Evolutionary conservation across 1,140 invertebrate species (phyloP).

Genomic region (Lepidurus arcticus): DNA sequence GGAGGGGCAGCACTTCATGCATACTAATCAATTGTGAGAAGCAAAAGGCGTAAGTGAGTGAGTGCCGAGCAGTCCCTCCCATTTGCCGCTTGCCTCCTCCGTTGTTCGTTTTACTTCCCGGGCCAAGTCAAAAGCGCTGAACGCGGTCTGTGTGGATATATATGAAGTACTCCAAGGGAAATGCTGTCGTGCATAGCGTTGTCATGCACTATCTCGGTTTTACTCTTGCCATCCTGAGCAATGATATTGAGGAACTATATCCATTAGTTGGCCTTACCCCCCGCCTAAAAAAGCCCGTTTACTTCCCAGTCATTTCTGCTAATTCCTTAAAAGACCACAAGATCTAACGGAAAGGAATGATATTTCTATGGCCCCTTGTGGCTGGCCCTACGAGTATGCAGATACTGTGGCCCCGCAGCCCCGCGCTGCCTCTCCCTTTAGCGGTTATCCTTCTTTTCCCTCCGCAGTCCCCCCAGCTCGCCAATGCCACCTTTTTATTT

Average conservation of each 20-base stretch:
- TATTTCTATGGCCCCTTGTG: background rate
- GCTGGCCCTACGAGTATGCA: background rate
- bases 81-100: background rate
- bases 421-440: background rate
- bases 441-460: background rate
- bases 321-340: too few species aligned
- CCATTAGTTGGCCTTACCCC: too few species aligned
- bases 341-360: constrained; percentile 6
- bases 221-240: too few species aligned
- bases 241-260: too few species aligned
- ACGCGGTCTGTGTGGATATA: background rate
- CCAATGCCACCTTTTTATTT: constrained; percentile 19
- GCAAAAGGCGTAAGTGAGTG: constrained; percentile 21
- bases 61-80: background rate
- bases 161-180: too few species aligned
- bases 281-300: too few species aligned
- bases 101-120: background rate
- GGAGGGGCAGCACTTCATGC: constrained; percentile 13
- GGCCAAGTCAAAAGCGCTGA: background rate
- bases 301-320: too few species aligned
- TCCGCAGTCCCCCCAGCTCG: background rate
- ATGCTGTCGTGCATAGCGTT: too few species aligned
- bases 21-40: constrained; percentile 5
- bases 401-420: background rate
- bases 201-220: too few species aligned